Evolutionary conservation across 2,888 invertebrate genomes (phyloP).

Genomic region (Tribolium freemani): DNA sequence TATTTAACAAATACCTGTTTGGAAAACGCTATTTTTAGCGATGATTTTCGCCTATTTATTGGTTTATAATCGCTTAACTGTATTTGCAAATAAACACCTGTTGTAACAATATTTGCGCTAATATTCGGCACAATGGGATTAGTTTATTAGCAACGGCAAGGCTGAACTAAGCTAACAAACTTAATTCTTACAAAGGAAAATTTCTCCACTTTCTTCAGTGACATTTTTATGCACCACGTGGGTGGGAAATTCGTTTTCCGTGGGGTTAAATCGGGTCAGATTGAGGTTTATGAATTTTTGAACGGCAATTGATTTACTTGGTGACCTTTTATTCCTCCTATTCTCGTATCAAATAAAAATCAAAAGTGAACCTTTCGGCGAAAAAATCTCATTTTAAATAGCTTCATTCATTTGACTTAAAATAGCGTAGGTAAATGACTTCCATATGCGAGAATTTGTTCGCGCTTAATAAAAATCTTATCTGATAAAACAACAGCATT

Average conservation of each 20-base stretch:
- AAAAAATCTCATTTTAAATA: slow-evolving; percentile 47
- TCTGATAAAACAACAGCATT: not conserved
- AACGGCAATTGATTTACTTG: not conserved
- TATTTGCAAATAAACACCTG: slow-evolving; percentile 18
- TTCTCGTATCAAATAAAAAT: slow-evolving; percentile 14
- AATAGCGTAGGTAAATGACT: slow-evolving; percentile 56
- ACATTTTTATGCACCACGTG: not conserved
- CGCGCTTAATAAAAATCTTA: not conserved
- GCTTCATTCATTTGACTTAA: slow-evolving; percentile 54
- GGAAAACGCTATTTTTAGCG: slow-evolving; percentile 56
- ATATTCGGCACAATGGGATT: not conserved
- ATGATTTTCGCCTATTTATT: slow-evolving; percentile 48
- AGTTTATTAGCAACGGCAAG: slow-evolving; percentile 2
- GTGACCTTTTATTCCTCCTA: not conserved
- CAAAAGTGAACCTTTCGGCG: slow-evolving; percentile 31
- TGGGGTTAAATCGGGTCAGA: not conserved
- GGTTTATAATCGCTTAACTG: not conserved
- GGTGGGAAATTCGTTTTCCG: not conserved
- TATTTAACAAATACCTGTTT: slow-evolving; percentile 42
- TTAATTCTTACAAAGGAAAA: not conserved
- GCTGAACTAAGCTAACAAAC: not conserved
- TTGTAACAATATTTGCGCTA: slow-evolving; percentile 20
- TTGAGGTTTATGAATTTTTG: not conserved
- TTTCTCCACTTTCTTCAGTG: not conserved
- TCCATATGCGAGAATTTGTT: slow-evolving; percentile 40